Conservation (phyloP, 2,113 vertebrate genomes). For the Colossoma macropomum region DNA sequence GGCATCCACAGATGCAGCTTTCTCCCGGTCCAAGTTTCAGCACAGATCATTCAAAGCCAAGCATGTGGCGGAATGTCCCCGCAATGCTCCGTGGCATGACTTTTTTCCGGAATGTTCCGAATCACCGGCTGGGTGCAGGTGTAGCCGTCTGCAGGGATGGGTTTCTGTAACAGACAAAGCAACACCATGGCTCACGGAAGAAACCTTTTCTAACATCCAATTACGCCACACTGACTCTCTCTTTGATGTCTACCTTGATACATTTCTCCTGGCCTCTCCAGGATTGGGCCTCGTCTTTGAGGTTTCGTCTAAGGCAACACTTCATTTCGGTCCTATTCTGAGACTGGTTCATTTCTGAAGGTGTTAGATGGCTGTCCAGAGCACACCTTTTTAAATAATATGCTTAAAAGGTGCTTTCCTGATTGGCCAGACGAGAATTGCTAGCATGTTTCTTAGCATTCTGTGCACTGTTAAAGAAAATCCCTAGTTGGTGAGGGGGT, state of each 20-base stretch:
- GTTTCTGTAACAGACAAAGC: constrained; percentile 24
- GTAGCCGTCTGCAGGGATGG: constrained; percentile 7
- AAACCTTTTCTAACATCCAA: constrained; percentile 33
- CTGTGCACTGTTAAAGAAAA: no score
- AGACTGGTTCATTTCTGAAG: constrained; percentile 21
- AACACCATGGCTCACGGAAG: not conserved
- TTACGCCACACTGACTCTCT: constrained; percentile 23
- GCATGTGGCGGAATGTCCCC: constrained; percentile 35
- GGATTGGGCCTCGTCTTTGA: constrained; percentile 19
- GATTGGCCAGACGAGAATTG: not conserved
- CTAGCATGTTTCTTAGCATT: not conserved
- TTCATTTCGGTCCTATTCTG: constrained; percentile 19
- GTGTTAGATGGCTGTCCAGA: not conserved
- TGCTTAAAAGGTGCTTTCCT: not conserved
- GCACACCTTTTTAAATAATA: not conserved
- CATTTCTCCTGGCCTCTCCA: constrained; percentile 19
- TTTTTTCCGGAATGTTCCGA: constrained; percentile 3
- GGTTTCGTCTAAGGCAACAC: constrained; percentile 12
- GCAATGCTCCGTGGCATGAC: not conserved
- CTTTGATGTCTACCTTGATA: constrained; percentile 41
- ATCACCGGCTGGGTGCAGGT: not conserved
- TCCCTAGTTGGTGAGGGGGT: not conserved
- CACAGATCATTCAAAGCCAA: constrained; percentile 30
- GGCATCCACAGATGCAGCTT: constrained; percentile 18
- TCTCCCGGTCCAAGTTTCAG: constrained; percentile 30